Base-by-base conservation (phyloP, 2,888 invertebrate genomes). In the Octonoba sinensis region DNA sequence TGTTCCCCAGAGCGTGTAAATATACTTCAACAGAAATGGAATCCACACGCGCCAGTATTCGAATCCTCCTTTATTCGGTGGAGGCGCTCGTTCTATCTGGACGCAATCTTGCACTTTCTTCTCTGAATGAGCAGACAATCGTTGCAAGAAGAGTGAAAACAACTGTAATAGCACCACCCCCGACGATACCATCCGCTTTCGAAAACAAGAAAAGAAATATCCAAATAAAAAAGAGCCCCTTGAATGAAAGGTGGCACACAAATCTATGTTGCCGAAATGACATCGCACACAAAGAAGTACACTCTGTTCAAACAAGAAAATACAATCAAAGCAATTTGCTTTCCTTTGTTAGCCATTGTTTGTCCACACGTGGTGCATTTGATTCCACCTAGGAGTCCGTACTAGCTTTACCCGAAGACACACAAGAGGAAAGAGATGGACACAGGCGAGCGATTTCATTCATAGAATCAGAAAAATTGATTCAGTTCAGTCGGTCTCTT, bases 221-320 rank as follows among this genome's bases (percentile, higher is more conserved):
- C 22, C 1, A 51, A 47, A 62, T 12, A 27, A 60, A 27, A 8
- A 24, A 60, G 3, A 60, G 20, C 18, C 13, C 51, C 47, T 22
- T 59, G 22, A 64, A 54, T 51, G 73, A 24, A 66, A 66, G 24
- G 36, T 36, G 36, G 57, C 36, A 47, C 6, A 47, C 46, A n/a
- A 13, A 22, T 49, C 18, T 51, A 57, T 49, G 60, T 60, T 57
- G 24, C 44, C 8, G 64, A 47, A 77, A 77, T 77, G 77, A 77
- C 77, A 77, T 44, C 47, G 15, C 70, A 27, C 54, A 77, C 77
- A 77, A 77, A 18, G 70, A 27, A 36, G 47, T 20, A 62, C 59
- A 64, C 77, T 76, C 51, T 70, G 70, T 36, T 59, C 66, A 71
- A 71, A 71, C 71, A 78, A 64, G 78, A 67, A 72, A n/a, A 62